Percentiles rank a stretch among this genome's conserved stretches.
phyloP scores from a whole-genome alignment of 2,888 invertebrate species.

The Lacanobia wlatinum region DNA sequence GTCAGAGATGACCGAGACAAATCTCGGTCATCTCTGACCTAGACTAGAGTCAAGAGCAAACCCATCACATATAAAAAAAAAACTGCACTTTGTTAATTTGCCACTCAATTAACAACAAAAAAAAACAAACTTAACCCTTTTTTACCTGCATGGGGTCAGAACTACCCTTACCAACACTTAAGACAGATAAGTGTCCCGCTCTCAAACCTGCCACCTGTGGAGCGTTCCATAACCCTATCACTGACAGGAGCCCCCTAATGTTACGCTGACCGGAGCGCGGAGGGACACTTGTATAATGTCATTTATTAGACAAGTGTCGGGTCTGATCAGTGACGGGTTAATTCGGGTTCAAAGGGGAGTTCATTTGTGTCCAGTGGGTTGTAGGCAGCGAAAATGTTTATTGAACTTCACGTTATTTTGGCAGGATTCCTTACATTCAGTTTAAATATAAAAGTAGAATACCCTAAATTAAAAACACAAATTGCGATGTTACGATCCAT shows the following conservation, averaged over 20 bases:
- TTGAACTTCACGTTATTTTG: too few relatives aligned
- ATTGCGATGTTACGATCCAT: too few relatives aligned
- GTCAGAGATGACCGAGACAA: too few relatives aligned
- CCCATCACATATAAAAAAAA: too few relatives aligned
- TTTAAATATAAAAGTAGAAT: too few relatives aligned
- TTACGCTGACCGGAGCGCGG: conserved; percentile 40
- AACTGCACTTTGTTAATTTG: too few relatives aligned
- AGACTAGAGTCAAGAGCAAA: too few relatives aligned
- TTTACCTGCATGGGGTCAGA: background rate
- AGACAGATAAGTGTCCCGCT: conserved; percentile 11
- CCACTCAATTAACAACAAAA: background rate
- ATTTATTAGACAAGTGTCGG: conserved; percentile 33
- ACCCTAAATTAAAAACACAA: too few relatives aligned
- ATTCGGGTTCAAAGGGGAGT: conserved; percentile 16
- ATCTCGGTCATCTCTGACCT: too few relatives aligned
- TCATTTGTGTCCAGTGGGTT: background rate
- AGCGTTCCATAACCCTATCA: conserved; percentile 52
- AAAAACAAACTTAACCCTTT: conserved; percentile 12
- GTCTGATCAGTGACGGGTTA: background rate
- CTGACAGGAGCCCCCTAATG: conserved; percentile 13
- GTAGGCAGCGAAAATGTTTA: background rate
- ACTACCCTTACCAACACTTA: background rate
- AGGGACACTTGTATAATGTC: conserved; percentile 48
- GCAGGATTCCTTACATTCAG: background rate
- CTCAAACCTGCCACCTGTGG: conserved; percentile 48